Percentiles rank a stretch among this genome's conserved stretches.
Evolutionary conservation across 2,888 invertebrate species (phyloP).

Genomic region (Spisula subtruncata): DNA sequence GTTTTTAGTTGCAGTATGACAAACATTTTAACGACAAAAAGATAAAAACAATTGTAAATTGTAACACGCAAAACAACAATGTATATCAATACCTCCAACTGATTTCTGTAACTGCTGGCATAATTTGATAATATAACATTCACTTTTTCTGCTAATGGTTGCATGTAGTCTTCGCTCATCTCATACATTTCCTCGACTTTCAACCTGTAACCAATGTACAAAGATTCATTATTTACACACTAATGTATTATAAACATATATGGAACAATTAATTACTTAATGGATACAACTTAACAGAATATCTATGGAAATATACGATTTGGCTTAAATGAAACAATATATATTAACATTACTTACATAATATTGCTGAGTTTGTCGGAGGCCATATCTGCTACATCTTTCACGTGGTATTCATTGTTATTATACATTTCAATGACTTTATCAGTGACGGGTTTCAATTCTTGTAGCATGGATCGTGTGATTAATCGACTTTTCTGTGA

Average conservation of each 20-base stretch:
- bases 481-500: slow-evolving; percentile 54
- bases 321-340: background rate
- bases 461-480: slow-evolving; percentile 50
- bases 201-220: background rate
- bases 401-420: slow-evolving; percentile 57
- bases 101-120: slow-evolving; percentile 16
- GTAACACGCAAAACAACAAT: background rate
- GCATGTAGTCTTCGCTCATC: slow-evolving; percentile 19
- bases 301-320: too few relatives aligned
- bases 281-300: too few relatives aligned
- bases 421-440: slow-evolving; percentile 57
- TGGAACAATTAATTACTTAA: too few relatives aligned
- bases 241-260: too few relatives aligned
- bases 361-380: background rate
- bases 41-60: too few relatives aligned
- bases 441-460: slow-evolving; percentile 47
- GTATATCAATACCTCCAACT: slow-evolving; percentile 31
- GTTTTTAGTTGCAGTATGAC: background rate
- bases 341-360: slow-evolving; percentile 20
- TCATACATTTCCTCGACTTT: slow-evolving; percentile 14
- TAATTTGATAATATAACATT: slow-evolving; percentile 15
- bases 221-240: background rate
- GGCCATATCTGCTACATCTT: slow-evolving; percentile 51
- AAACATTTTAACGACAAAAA: too few relatives aligned
- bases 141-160: background rate